phyloP scores from a whole-genome alignment of 2,113 vertebrate genomes.

The Laticauda colubrina region DNA sequence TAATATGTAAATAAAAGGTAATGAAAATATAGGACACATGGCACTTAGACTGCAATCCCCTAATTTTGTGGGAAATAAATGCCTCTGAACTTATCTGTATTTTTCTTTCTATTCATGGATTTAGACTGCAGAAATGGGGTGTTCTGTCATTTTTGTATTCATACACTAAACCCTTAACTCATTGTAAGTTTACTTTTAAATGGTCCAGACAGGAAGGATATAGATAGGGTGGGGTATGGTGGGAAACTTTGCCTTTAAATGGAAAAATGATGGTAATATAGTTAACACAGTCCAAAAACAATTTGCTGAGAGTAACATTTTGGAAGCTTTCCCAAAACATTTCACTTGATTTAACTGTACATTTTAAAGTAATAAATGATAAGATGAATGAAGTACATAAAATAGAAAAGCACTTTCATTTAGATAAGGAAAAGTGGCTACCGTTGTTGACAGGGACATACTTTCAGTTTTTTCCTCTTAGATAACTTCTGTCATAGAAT shows the following conservation, averaged over 20 bases:
- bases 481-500: not conserved
- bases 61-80: slow-evolving; percentile 27
- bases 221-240: slow-evolving; percentile 61
- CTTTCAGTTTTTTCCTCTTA: not conserved
- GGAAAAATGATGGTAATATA: slow-evolving; percentile 53
- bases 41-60: not conserved
- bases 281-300: slow-evolving; percentile 37
- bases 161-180: slow-evolving; percentile 59
- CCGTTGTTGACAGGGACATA: not conserved
- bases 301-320: not conserved
- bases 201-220: slow-evolving; percentile 72
- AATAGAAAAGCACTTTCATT: not conserved
- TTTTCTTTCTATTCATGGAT: slow-evolving; percentile 25
- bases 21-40: not conserved
- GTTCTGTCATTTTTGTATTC: slow-evolving; percentile 55
- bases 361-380: not conserved
- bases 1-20: not conserved
- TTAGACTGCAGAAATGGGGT: slow-evolving; percentile 35
- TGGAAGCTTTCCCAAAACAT: slow-evolving; percentile 17
- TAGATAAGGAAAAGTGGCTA: not conserved
- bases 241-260: not conserved
- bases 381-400: not conserved
- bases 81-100: slow-evolving; percentile 15
- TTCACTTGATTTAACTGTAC: not conserved
- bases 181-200: slow-evolving; percentile 67